phyloP scores from a whole-genome alignment of 1,140 invertebrate genomes.

The Venustaconcha ellipsiformis region DNA sequence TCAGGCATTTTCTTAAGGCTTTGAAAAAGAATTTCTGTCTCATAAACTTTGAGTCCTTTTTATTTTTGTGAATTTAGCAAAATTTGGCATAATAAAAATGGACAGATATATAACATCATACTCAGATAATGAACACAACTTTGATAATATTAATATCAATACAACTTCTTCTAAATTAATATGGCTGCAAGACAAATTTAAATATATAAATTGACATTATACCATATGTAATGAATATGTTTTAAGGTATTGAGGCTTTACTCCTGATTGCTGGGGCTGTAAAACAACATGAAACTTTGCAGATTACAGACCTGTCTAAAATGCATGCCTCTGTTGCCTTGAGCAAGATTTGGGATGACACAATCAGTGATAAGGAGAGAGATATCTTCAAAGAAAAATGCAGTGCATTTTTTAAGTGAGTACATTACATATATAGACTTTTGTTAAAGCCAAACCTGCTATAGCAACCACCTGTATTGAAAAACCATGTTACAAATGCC shows the following conservation, averaged over 20 bases:
- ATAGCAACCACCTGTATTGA: not conserved
- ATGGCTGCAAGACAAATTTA: too few species aligned
- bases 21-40: too few species aligned
- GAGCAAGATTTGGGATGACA: slow-evolving; percentile 91
- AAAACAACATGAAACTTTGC: slow-evolving; percentile 66
- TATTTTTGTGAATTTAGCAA: too few species aligned
- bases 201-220: too few species aligned
- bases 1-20: too few species aligned
- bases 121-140: too few species aligned
- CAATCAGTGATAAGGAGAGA: slow-evolving; percentile 89
- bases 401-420: slow-evolving; percentile 84
- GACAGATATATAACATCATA: too few species aligned
- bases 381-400: slow-evolving; percentile 83
- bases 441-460: not conserved
- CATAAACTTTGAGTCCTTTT: too few species aligned
- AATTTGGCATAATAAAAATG: too few species aligned
- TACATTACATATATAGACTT: slow-evolving; percentile 17
- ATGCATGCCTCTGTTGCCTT: slow-evolving; percentile 90
- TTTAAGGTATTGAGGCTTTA: slow-evolving; percentile 67
- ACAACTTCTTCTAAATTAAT: too few species aligned
- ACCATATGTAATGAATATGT: not conserved
- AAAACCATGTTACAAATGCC: not conserved
- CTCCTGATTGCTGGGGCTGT: slow-evolving; percentile 70
- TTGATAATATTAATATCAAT: too few species aligned
- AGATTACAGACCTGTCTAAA: slow-evolving; percentile 86